phyloP scores from a whole-genome alignment of 2,113 vertebrate species.

The Climacteris rufus region DNA sequence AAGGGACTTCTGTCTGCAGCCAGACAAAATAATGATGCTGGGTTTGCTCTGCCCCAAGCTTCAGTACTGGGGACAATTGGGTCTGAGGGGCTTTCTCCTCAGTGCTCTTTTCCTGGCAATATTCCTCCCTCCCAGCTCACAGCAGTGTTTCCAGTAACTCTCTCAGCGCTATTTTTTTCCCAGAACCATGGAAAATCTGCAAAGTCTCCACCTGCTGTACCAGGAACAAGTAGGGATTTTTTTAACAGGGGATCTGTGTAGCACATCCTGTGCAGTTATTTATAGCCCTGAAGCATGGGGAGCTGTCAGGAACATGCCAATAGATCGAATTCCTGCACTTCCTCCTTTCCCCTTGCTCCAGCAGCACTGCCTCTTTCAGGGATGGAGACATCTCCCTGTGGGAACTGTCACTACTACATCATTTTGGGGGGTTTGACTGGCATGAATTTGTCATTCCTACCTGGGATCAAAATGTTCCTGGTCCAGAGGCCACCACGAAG shows the following conservation, averaged over 20 bases:
- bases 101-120: not conserved
- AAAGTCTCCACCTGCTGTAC: not conserved
- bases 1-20: not conserved
- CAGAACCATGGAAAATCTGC: not conserved
- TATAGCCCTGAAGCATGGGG: not conserved
- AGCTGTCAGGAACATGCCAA: not conserved
- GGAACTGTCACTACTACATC: not conserved
- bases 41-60: not conserved
- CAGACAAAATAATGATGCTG: not conserved
- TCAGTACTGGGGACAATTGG: not conserved
- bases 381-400: not conserved
- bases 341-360: not conserved
- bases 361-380: fast-evolving
- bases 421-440: fast-evolving
- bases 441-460: not conserved
- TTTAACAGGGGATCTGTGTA: not conserved
- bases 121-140: not conserved
- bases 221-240: not conserved
- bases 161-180: not conserved
- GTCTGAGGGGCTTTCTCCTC: not conserved
- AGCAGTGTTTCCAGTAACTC: not conserved
- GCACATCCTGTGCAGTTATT: not conserved
- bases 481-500: not conserved
- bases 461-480: not conserved
- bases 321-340: not conserved